Evolutionary conservation across 2,888 invertebrate genomes (phyloP).

Genomic region (Dromius quadrimaculatus): DNA sequence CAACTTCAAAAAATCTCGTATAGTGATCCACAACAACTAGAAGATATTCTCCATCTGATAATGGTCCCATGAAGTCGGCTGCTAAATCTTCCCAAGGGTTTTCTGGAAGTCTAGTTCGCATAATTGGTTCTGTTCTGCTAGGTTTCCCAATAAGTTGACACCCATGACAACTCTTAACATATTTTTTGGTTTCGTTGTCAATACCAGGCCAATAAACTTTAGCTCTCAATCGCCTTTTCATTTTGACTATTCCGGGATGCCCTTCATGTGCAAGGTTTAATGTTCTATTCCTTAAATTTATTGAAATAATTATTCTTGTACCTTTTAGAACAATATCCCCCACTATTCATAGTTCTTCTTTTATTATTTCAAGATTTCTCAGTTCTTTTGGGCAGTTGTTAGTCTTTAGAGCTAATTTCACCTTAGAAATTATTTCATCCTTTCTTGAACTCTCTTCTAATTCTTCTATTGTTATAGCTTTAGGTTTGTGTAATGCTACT

Average conservation of each 20-base stretch:
- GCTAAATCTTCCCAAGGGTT: constrained; percentile 39
- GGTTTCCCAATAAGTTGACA: not conserved
- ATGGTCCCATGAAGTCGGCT: constrained; percentile 52
- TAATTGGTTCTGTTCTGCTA: not conserved
- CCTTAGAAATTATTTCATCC: not conserved
- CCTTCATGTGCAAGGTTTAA: not conserved
- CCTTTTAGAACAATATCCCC: not conserved
- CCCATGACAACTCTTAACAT: not conserved
- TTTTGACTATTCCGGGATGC: not conserved
- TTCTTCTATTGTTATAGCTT: constrained; percentile 4
- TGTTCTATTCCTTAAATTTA: not conserved
- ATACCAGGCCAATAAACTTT: no score
- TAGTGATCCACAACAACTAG: not conserved
- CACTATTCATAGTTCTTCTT: constrained; percentile 8
- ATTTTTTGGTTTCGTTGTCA: not conserved
- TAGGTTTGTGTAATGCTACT: not conserved
- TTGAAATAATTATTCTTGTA: not conserved
- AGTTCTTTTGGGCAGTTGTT: not conserved
- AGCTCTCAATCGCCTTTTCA: not conserved
- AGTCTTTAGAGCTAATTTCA: constrained; percentile 1
- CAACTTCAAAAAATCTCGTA: not conserved
- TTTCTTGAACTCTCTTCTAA: not conserved
- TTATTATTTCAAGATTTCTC: not conserved
- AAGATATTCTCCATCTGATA: constrained; percentile 28
- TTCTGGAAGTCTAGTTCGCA: not conserved